A percentile compares a stretch with the other conserved stretches of the same genome.
These are phyloP conservation scores for Pachymerium ferrugineum DNA, from an alignment of 2,888 invertebrate genomes.

Conservation along the genomic window DNA sequence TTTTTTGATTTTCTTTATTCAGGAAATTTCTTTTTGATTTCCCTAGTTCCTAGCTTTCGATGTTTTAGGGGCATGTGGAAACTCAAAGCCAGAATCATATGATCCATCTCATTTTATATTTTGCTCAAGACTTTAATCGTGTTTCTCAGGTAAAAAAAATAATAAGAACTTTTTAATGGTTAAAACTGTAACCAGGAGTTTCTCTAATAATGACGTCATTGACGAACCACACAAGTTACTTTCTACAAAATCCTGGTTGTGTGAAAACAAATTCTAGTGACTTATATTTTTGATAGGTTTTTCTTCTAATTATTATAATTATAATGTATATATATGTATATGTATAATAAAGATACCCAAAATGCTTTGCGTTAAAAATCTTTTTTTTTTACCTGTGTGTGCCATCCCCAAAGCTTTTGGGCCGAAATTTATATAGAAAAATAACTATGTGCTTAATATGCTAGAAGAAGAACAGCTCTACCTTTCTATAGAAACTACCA, in stretches of 20 bases:
- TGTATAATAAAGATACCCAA: too few relatives aligned
- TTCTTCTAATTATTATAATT: neutral
- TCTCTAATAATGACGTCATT: neutral
- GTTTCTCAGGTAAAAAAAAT: conserved; percentile 32
- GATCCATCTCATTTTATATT: conserved; percentile 31
- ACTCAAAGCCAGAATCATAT: neutral
- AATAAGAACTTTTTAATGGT: too few relatives aligned
- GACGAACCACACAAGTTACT: neutral
- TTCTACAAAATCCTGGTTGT: neutral
- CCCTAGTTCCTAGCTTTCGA: too few relatives aligned
- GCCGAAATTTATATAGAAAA: too few relatives aligned
- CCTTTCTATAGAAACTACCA: too few relatives aligned
- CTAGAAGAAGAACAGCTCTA: too few relatives aligned
- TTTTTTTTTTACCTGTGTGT: too few relatives aligned
- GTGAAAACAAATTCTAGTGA: neutral
- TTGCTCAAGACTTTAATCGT: conserved; percentile 31
- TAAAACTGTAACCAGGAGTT: conserved; percentile 24
- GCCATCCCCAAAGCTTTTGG: too few relatives aligned
- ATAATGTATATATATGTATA: too few relatives aligned
- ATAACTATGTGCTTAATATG: too few relatives aligned
- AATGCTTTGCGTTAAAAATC: too few relatives aligned
- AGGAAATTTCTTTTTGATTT: too few relatives aligned
- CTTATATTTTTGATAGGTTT: conserved; percentile 21
- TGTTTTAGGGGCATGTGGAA: conserved; percentile 14
- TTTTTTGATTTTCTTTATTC: neutral